These are phyloP conservation scores for Cygnus buccinator DNA, from an alignment of 2,113 vertebrate genomes.

Conservation along the genomic window DNA sequence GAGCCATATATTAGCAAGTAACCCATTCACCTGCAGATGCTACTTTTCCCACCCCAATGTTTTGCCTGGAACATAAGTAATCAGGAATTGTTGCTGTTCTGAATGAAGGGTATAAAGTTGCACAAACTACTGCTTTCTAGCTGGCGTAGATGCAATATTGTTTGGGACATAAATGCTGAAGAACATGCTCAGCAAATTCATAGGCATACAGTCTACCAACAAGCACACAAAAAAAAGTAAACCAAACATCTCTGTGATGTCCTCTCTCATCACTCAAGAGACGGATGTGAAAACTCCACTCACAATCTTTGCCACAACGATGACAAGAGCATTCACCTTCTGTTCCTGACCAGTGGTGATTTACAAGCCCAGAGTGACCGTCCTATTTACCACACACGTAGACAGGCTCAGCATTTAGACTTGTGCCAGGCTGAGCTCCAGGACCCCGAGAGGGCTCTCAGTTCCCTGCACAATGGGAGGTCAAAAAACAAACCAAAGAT, in stretches of 20 bases:
- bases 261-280: background rate
- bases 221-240: background rate
- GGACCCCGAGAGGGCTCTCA: background rate
- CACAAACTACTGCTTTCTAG: background rate
- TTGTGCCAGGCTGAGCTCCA: background rate
- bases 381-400: accelerated
- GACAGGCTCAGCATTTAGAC: background rate
- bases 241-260: background rate
- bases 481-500: background rate
- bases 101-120: background rate
- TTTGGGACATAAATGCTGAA: background rate
- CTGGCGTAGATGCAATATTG: background rate
- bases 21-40: background rate
- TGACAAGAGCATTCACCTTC: background rate
- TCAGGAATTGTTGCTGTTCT: background rate
- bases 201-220: background rate
- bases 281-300: background rate
- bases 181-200: background rate
- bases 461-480: background rate
- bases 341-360: background rate
- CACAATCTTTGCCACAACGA: background rate
- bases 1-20: background rate
- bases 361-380: background rate
- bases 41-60: background rate
- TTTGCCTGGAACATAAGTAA: background rate